These are phyloP conservation scores for Lemur catta DNA, from an alignment of 2,797 vertebrate genomes.

Conservation along the genomic window DNA sequence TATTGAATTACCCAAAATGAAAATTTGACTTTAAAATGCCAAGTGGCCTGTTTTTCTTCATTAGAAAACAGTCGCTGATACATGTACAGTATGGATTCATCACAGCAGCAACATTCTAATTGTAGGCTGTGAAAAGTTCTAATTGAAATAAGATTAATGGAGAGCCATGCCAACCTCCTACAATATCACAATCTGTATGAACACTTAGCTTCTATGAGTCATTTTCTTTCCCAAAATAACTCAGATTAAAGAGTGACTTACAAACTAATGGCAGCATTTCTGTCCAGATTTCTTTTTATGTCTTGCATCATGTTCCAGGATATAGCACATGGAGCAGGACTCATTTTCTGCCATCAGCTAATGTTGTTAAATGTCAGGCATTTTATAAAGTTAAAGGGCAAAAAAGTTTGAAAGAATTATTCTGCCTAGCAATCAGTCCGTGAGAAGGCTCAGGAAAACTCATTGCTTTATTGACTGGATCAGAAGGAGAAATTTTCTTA, in stretches of 20 bases:
- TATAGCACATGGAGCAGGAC: constrained; percentile 76
- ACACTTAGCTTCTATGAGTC: constrained; percentile 74
- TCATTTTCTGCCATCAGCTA: constrained; percentile 83
- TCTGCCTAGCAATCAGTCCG: constrained; percentile 80
- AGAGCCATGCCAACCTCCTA: constrained; percentile 70
- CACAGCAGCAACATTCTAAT: constrained; percentile 68
- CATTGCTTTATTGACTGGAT: constrained; percentile 74
- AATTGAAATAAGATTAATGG: constrained; percentile 85
- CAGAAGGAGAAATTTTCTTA: constrained; percentile 30
- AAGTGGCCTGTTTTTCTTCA: constrained; percentile 60
- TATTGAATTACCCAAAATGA: constrained; percentile 56
- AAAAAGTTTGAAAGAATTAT: constrained; percentile 82
- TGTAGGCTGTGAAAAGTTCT: constrained; percentile 74
- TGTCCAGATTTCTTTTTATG: constrained; percentile 78
- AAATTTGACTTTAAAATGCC: constrained; percentile 71
- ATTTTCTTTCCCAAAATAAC: constrained; percentile 77
- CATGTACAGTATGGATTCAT: constrained; percentile 61
- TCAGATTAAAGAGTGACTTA: constrained; percentile 77
- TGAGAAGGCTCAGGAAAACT: constrained; percentile 78
- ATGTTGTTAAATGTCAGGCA: constrained; percentile 85
- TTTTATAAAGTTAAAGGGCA: constrained; percentile 87
- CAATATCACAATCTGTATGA: constrained; percentile 73
- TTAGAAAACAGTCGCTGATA: constrained; percentile 55
- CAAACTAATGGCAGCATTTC: constrained; percentile 80
- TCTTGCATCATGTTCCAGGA: constrained; percentile 81